These are phyloP conservation scores for Ridgeia piscesae DNA, from an alignment of 1,140 invertebrate species.

Conservation along the genomic window DNA sequence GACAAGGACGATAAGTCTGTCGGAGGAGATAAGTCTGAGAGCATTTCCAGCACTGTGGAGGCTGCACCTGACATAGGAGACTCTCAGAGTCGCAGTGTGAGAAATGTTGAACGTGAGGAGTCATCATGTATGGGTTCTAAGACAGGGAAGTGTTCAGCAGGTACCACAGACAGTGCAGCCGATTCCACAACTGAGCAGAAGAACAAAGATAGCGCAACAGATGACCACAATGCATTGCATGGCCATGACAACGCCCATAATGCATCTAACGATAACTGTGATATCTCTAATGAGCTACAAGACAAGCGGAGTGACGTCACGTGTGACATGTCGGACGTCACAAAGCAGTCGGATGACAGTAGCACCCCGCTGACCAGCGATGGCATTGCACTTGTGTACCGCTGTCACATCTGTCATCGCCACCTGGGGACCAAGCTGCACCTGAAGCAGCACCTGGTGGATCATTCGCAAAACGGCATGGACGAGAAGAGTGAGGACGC, in stretches of 20 bases:
- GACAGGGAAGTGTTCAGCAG: neutral
- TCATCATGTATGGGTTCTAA: neutral
- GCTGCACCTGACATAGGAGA: too few relatives aligned
- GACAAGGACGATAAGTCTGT: too few relatives aligned
- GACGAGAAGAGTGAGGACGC: neutral
- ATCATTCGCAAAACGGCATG: slow-evolving; percentile 33
- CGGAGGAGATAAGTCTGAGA: too few relatives aligned
- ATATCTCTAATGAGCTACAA: neutral
- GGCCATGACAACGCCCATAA: neutral
- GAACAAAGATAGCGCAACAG: neutral
- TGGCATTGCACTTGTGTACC: slow-evolving; percentile 48
- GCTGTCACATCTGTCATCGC: slow-evolving; percentile 56
- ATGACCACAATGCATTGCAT: too few relatives aligned
- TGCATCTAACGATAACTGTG: neutral
- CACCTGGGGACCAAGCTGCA: slow-evolving; percentile 51
- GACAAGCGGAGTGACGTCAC: neutral
- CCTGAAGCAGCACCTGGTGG: slow-evolving; percentile 42
- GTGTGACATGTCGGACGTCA: neutral
- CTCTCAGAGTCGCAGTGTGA: too few relatives aligned
- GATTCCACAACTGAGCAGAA: neutral
- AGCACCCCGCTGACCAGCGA: neutral
- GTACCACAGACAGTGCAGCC: neutral
- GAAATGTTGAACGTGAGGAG: neutral
- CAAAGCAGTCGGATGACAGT: neutral
- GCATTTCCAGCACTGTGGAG: too few relatives aligned